Conservation (phyloP, 2,888 invertebrate species). For the Fissipunctia ypsillon region DNA sequence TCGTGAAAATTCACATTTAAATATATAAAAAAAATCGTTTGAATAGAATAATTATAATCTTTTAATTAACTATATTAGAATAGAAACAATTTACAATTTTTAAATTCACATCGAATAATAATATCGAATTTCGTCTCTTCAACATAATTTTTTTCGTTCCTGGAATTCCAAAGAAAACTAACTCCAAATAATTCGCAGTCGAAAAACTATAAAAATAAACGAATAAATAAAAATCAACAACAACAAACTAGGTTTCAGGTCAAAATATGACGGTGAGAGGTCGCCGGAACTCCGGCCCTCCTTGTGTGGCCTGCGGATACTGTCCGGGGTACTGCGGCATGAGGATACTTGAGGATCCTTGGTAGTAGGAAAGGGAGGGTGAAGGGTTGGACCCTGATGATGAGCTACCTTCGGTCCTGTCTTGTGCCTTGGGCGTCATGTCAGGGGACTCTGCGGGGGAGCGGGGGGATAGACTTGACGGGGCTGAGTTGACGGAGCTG, state of each 20-base stretch:
- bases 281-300: slow-evolving; percentile 93
- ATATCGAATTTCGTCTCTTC: slow-evolving; percentile 28
- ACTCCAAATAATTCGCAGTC: slow-evolving; percentile 53
- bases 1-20: slow-evolving; percentile 26
- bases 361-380: slow-evolving; percentile 91
- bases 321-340: slow-evolving; percentile 93
- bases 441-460: slow-evolving; percentile 91
- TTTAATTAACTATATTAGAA: slow-evolving; percentile 40
- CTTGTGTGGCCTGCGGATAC: slow-evolving; percentile 90
- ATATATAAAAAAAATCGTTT: slow-evolving; percentile 20
- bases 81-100: slow-evolving; percentile 53
- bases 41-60: slow-evolving; percentile 48
- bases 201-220: slow-evolving; percentile 68
- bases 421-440: slow-evolving; percentile 85
- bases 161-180: slow-evolving; percentile 35
- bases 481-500: slow-evolving; percentile 85
- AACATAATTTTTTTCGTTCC: slow-evolving; percentile 14
- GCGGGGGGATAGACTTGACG: slow-evolving; percentile 86
- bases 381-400: slow-evolving; percentile 92
- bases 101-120: slow-evolving; percentile 28
- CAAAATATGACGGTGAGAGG: slow-evolving; percentile 95
- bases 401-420: slow-evolving; percentile 90
- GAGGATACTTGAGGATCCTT: slow-evolving; percentile 90
- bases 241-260: slow-evolving; percentile 90
- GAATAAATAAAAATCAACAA: slow-evolving; percentile 69